Conservation (phyloP, 1,140 invertebrate genomes). For the Temnothorax curvispinosus region DNA sequence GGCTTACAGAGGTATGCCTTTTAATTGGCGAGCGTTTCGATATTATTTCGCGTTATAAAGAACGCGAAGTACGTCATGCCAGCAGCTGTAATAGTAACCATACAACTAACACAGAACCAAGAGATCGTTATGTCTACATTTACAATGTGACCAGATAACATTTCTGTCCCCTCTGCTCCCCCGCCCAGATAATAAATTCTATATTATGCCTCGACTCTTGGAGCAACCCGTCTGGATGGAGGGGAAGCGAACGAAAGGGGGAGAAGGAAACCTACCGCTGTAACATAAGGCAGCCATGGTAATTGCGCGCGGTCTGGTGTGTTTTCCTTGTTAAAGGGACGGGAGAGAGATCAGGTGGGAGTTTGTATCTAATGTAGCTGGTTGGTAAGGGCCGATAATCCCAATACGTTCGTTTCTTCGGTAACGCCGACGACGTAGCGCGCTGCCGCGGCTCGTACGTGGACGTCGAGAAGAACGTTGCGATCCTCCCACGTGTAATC, state of each 20-base stretch:
- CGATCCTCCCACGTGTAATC: slow-evolving; percentile 16
- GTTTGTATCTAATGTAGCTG: slow-evolving; percentile 26
- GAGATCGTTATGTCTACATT: background rate
- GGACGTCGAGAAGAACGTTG: background rate
- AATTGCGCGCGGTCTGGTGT: slow-evolving; percentile 26
- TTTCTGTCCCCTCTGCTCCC: background rate
- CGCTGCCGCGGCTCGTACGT: background rate
- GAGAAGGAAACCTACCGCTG: slow-evolving; percentile 77
- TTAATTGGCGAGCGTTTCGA: background rate
- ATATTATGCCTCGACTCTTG: background rate
- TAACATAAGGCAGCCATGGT: slow-evolving; percentile 82
- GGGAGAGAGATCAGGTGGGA: background rate
- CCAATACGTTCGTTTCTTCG: slow-evolving; percentile 45
- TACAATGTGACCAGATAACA: slow-evolving; percentile 29
- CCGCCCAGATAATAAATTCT: background rate
- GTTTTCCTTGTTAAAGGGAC: slow-evolving; percentile 55
- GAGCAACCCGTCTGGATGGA: background rate
- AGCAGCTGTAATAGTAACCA: background rate
- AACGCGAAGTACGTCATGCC: background rate
- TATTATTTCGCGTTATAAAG: background rate
- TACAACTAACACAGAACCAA: background rate
- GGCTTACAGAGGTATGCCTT: no score
- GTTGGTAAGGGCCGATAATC: slow-evolving; percentile 12
- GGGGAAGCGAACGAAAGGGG: background rate
- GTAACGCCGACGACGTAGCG: slow-evolving; percentile 19